These are phyloP conservation scores for Accipiter virgatus DNA, from an alignment of 2,113 vertebrate genomes.

Conservation along the genomic window DNA sequence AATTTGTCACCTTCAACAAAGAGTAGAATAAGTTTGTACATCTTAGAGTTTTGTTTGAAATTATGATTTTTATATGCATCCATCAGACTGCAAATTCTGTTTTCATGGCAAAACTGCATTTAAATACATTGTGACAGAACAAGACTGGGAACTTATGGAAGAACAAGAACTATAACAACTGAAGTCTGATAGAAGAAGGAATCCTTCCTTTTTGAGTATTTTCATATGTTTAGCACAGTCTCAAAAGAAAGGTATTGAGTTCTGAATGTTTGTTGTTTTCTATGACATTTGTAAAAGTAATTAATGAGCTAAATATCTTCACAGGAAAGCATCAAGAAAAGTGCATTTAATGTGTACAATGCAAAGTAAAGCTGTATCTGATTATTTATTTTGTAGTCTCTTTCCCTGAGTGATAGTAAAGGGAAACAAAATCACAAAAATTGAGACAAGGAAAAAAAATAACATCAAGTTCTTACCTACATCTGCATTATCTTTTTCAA, in stretches of 20 bases:
- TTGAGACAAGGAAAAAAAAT: neutral
- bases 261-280: neutral
- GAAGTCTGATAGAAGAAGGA: neutral
- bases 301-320: neutral
- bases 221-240: neutral
- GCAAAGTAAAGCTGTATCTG: neutral
- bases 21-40: neutral
- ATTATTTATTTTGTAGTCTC: neutral
- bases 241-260: neutral
- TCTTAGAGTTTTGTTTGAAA: neutral
- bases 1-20: neutral
- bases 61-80: neutral
- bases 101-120: neutral
- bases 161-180: neutral
- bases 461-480: constrained; percentile 70
- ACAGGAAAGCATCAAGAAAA: neutral
- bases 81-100: neutral
- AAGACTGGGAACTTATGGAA: neutral
- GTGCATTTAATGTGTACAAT: neutral
- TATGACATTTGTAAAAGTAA: neutral
- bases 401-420: neutral
- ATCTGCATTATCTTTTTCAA: constrained; percentile 76
- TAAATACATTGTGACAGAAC: neutral
- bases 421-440: neutral
- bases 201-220: neutral